These are phyloP conservation scores for Diadophis punctatus DNA, from an alignment of 2,113 vertebrate species.

Conservation along the genomic window DNA sequence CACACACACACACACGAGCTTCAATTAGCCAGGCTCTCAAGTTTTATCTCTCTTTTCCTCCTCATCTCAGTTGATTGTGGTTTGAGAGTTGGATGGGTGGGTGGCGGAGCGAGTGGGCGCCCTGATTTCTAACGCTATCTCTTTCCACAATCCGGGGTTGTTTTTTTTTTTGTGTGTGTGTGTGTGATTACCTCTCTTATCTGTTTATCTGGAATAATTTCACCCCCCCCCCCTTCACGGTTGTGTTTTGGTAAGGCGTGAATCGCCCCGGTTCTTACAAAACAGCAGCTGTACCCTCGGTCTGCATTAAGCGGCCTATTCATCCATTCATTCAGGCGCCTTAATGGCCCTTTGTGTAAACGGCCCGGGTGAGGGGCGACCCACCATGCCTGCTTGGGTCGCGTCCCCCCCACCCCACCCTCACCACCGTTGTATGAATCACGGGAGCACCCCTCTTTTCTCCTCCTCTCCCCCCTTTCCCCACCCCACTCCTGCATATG, in stretches of 20 bases:
- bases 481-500: not conserved
- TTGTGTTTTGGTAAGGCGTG: conserved; percentile 41
- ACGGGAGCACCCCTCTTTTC: conserved; percentile 61
- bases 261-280: not conserved
- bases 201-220: not conserved
- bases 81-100: not conserved
- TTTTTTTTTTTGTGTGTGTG: no score
- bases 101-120: no score
- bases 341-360: conserved; percentile 69
- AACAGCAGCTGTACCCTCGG: conserved; percentile 63
- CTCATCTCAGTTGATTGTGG: not conserved
- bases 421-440: conserved; percentile 61
- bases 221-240: not conserved
- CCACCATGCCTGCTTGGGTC: conserved; percentile 67
- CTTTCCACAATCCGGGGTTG: not conserved
- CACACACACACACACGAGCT: not conserved
- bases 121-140: not conserved
- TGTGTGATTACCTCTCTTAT: not conserved
- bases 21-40: not conserved
- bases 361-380: conserved; percentile 66
- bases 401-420: conserved; percentile 46
- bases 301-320: conserved; percentile 37
- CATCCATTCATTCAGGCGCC: conserved; percentile 64
- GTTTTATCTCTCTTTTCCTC: not conserved
- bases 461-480: conserved; percentile 17